Conservation (phyloP, 2,888 invertebrate species). For the Troides helena region DNA sequence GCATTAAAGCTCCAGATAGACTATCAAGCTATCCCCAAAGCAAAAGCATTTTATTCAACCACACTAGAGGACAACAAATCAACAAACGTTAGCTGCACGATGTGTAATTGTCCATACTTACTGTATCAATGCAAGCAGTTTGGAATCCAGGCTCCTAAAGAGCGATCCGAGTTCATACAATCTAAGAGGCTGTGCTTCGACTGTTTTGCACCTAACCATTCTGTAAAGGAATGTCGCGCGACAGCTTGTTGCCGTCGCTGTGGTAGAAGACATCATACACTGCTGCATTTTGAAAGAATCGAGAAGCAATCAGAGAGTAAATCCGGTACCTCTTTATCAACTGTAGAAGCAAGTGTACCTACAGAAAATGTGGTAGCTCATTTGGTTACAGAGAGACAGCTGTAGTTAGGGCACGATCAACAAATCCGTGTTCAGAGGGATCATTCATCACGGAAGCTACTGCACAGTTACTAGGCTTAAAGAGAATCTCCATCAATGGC, state of each 20-base stretch:
- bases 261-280: conserved; percentile 1
- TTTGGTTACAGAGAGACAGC: neutral
- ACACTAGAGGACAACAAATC: neutral
- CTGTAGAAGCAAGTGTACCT: neutral
- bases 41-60: neutral
- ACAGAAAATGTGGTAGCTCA: neutral
- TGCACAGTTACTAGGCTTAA: neutral
- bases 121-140: conserved; percentile 2
- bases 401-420: too few relatives aligned
- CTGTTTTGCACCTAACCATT: neutral
- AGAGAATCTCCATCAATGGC: neutral
- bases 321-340: neutral
- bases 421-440: neutral
- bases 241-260: neutral
- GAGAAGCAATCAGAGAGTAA: neutral
- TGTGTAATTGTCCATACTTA: neutral
- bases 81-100: neutral
- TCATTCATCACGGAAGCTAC: neutral
- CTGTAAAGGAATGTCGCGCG: neutral
- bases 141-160: neutral
- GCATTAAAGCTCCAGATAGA: neutral
- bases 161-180: neutral
- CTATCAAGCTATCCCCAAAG: neutral
- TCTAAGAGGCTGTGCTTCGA: conserved; percentile 2
- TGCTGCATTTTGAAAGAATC: neutral